Percentiles rank a stretch among this genome's conserved stretches.
Conservation (phyloP, 2,797 vertebrate genomes). For the Spheniscus humboldti region DNA sequence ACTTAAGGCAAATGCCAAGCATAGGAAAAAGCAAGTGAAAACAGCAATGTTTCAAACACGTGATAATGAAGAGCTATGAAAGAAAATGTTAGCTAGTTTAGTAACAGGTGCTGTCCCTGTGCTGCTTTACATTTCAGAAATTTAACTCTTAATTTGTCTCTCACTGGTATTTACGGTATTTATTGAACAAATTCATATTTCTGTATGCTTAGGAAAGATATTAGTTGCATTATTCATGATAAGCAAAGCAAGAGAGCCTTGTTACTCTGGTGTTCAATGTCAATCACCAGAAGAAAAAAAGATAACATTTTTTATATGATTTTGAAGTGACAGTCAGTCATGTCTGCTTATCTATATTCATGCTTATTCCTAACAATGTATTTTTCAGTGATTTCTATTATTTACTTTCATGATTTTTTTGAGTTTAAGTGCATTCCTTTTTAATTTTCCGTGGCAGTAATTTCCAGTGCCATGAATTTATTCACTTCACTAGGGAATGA, state of each 20-base stretch:
- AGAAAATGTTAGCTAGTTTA: slow-evolving; percentile 51
- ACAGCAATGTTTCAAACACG: slow-evolving; percentile 35
- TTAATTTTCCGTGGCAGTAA: background rate
- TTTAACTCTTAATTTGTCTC: slow-evolving; percentile 42
- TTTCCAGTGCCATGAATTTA: background rate
- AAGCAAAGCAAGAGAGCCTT: background rate
- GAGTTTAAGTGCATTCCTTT: background rate
- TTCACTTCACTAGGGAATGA: background rate
- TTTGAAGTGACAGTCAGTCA: background rate
- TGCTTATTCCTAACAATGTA: background rate
- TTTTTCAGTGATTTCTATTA: slow-evolving; percentile 20
- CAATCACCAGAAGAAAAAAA: background rate
- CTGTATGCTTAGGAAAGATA: background rate
- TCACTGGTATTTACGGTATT: background rate
- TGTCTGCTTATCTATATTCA: background rate
- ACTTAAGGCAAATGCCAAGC: slow-evolving; percentile 57
- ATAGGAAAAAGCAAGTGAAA: slow-evolving; percentile 38
- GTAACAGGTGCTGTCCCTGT: slow-evolving; percentile 47
- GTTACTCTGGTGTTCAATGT: background rate
- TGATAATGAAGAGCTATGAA: slow-evolving; percentile 20
- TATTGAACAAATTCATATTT: background rate
- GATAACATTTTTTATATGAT: background rate
- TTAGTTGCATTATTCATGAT: background rate
- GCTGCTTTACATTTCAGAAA: slow-evolving; percentile 28
- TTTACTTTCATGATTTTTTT: background rate